Base-by-base conservation (phyloP, 2,113 vertebrate species). In the Leptobrachium leishanense region DNA sequence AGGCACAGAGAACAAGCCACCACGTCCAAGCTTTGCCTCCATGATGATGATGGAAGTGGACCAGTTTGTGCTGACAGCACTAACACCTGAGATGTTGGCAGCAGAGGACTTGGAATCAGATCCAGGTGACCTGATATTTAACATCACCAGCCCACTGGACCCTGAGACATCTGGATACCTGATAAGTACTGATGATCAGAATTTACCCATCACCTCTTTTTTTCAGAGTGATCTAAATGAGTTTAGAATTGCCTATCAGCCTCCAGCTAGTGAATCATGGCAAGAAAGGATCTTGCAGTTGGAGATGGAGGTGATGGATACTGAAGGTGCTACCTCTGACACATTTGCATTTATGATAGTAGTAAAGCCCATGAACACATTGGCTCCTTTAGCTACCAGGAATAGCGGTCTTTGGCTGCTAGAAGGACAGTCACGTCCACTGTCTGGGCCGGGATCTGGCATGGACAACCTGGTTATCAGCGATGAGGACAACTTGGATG, bases 181-280 rank as follows among this genome's bases (percentile, higher is more conserved):
- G 65, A 88, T 95, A 84, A 95, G 90, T 80, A 95, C 92, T 0
- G 92, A 95, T 44, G 91, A 95, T 76, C 91, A 89, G 66, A 91
- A 91, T 71, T 57, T 86, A 62, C 82, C 87, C 1, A 81, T 95
- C 11, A 84, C 89, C 4, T 92, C 90, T 54, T 95, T 95, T 83
- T 91, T 86, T 3, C 93, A 95, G 85, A 85, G 81, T 75, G 93
- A 95, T 63, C 85, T 91, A 7, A 64, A 54, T 40, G 88, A 91
- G 40, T 86, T 95, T 63, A 95, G 93, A 86, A 92, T 95, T 80
- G 92, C 93, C 2, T 95, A 92, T 64, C 92, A 92, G 74, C 91
- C 93, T 0, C 93, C 93, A 0, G 83, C 84, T 1, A 86, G 87
- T 1, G 90, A 92, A 53, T 92, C 87, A 0, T 85, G 89, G 7